phyloP scores from a whole-genome alignment of 2,113 vertebrate genomes.

The Thomomys bottae region DNA sequence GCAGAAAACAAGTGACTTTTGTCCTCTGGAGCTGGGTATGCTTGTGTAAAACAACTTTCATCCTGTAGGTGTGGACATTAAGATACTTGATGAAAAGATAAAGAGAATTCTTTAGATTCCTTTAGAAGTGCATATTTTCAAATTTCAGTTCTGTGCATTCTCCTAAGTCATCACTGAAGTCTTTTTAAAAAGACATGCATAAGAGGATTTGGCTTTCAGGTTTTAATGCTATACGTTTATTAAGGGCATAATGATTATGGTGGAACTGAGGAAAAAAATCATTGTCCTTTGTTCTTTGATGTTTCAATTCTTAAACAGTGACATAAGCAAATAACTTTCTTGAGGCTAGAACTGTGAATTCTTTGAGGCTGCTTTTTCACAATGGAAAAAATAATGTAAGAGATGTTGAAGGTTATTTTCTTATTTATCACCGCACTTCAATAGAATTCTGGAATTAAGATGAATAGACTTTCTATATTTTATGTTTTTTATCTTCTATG shows the following conservation, averaged over 20 bases:
- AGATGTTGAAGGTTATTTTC: neutral
- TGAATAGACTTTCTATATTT: constrained; percentile 23
- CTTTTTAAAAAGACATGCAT: neutral
- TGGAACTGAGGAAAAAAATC: too few species aligned
- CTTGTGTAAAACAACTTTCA: neutral
- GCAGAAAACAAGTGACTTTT: too few species aligned
- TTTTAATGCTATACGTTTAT: neutral
- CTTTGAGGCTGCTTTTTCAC: neutral
- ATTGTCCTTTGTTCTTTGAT: too few species aligned
- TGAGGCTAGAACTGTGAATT: neutral
- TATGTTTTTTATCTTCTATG: constrained; percentile 11
- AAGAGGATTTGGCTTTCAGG: neutral
- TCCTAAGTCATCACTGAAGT: neutral
- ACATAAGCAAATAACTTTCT: neutral
- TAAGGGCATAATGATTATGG: neutral
- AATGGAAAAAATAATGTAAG: neutral
- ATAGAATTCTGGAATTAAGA: neutral
- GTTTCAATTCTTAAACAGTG: neutral
- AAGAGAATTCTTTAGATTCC: neutral
- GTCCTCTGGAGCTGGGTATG: too few species aligned
- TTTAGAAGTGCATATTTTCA: neutral
- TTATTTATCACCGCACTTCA: neutral
- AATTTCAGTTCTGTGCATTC: constrained; percentile 12
- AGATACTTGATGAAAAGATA: neutral
- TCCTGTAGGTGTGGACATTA: neutral